Percentiles rank a stretch among this genome's conserved stretches.
phyloP scores from a whole-genome alignment of 2,797 vertebrate genomes.

The Falco berigora region DNA sequence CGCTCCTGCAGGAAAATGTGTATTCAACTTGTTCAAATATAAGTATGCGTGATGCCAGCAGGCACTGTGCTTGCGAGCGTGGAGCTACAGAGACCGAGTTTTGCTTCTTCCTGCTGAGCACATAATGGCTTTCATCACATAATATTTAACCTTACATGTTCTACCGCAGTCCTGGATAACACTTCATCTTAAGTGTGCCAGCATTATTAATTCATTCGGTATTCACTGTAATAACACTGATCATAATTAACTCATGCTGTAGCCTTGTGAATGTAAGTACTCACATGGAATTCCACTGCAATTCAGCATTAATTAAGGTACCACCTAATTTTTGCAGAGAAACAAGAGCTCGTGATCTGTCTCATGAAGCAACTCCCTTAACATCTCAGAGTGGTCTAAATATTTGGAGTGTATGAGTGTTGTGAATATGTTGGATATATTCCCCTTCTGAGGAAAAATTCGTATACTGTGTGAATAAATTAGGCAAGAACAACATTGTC shows the following conservation, averaged over 20 bases:
- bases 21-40: background rate
- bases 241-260: constrained; percentile 69
- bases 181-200: constrained; percentile 63
- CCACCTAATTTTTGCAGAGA: constrained; percentile 62
- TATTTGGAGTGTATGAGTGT: background rate
- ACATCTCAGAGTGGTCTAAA: constrained; percentile 13
- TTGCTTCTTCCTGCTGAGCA: constrained; percentile 37
- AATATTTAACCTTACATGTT: constrained; percentile 58
- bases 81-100: background rate
- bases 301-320: constrained; percentile 70
- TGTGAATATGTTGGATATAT: background rate
- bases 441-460: background rate
- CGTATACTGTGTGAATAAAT: background rate
- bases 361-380: constrained; percentile 29
- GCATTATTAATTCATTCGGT: constrained; percentile 69
- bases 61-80: background rate
- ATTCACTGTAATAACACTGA: constrained; percentile 67
- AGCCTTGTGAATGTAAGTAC: constrained; percentile 55
- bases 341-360: constrained; percentile 30
- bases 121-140: constrained; percentile 45
- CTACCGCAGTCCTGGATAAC: constrained; percentile 45
- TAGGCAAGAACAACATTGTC: background rate
- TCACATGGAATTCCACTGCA: constrained; percentile 60
- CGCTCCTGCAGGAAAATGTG: background rate
- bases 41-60: background rate